Conservation (phyloP, 2,888 invertebrate species). For the Macrosoma leucophasiata region DNA sequence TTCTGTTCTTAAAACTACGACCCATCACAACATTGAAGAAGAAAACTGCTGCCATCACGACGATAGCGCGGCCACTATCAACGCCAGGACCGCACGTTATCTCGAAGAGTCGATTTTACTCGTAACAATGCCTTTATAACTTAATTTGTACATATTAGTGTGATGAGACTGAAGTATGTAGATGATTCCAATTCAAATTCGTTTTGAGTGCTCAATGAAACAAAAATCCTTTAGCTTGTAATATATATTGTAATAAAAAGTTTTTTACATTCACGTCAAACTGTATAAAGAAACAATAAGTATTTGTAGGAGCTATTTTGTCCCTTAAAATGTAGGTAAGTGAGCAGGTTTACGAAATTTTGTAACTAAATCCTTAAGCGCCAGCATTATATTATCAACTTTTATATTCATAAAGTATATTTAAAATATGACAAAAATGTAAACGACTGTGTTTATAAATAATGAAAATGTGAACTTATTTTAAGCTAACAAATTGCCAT, state of each 20-base stretch:
- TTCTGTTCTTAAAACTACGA: constrained; percentile 87
- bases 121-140: constrained; percentile 68
- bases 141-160: constrained; percentile 73
- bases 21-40: constrained; percentile 78
- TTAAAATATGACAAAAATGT: too few relatives aligned
- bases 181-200: constrained; percentile 59
- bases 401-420: too few relatives aligned
- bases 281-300: too few relatives aligned
- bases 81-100: constrained; percentile 61
- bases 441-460: too few relatives aligned
- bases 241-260: constrained; percentile 8
- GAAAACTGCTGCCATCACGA: constrained; percentile 68
- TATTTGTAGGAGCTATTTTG: too few relatives aligned
- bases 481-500: too few relatives aligned
- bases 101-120: constrained; percentile 81
- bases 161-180: constrained; percentile 72
- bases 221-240: constrained; percentile 22
- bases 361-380: too few relatives aligned
- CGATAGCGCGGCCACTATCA: constrained; percentile 64
- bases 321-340: too few relatives aligned
- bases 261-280: too few relatives aligned
- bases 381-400: too few relatives aligned
- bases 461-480: too few relatives aligned
- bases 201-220: constrained; percentile 58
- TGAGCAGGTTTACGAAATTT: too few relatives aligned